Conservation (phyloP, 2,113 vertebrate species). For the Thamnaconus septentrionalis region DNA sequence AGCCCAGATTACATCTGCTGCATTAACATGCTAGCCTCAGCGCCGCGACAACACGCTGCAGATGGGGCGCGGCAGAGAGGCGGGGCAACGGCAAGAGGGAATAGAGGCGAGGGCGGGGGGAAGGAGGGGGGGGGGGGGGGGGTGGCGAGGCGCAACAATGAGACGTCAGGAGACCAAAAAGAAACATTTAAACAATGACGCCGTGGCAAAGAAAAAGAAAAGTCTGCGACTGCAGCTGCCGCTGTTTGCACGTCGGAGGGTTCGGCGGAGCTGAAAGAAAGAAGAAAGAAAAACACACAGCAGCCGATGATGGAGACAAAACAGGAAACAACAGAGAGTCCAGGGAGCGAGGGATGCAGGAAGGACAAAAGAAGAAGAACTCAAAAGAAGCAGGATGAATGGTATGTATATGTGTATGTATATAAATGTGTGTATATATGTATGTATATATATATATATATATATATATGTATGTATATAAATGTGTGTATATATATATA, state of each 20-base stretch:
- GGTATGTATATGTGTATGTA: too few species aligned
- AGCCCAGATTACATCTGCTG: constrained; percentile 59
- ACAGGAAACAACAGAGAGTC: too few species aligned
- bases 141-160: constrained; percentile 15
- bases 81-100: constrained; percentile 37
- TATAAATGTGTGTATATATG: too few species aligned
- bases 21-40: constrained; percentile 63
- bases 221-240: too few species aligned
- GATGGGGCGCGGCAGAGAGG: constrained; percentile 38
- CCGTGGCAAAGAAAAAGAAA: constrained; percentile 4
- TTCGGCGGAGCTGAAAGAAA: too few species aligned
- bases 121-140: constrained; percentile 23
- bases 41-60: constrained; percentile 21
- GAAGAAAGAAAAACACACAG: too few species aligned
- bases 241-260: too few species aligned
- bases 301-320: too few species aligned
- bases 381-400: not conserved
- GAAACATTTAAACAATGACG: constrained; percentile 9
- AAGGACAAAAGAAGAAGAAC: not conserved
- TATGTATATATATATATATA: too few species aligned
- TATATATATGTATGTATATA: too few species aligned
- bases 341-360: not conserved
- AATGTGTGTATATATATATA: too few species aligned
- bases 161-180: constrained; percentile 33
- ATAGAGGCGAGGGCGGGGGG: constrained; percentile 32